Base-by-base conservation (phyloP, 2,113 vertebrate species). In the Phalacrocorax pelagicus region DNA sequence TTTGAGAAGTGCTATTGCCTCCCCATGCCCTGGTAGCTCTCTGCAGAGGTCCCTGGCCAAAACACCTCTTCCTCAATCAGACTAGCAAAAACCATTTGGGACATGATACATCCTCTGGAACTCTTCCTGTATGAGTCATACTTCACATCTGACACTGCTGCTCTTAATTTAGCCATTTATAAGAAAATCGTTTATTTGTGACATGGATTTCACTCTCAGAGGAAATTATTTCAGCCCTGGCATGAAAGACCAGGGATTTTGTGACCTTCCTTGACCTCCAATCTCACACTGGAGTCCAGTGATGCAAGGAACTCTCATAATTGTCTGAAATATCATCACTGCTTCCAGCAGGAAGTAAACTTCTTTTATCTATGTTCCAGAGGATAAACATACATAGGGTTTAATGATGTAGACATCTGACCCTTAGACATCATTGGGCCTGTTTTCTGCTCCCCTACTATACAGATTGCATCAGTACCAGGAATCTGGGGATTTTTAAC, bases 251-350 rank as follows among this genome's bases (percentile, higher is more conserved):
- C 0, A 9, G 49, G 65, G 47, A 74, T 62, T 74, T 86, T 19
- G 4, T 0, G 1, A 23, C 23, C 7, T 32, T 66, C 5, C 36
- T n/a, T 70, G 8, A 65, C 5, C 0, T 77, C 9, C 7, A 2
- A 3, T 18, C 12, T 72, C 10, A 3, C 14, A 2, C 13, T 6
- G 5, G 5, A 72, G 29, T n/a, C 17, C 44, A 32, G 5, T 4
- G 7, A 63, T 9, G 11, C 10, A 22, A 15, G 6, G 13, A 65
- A 22, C 19, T 54, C 26, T 22, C 16, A 46, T 1, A 0, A 2
- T 71, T 51, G 20, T 24, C 34, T 40, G 22, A 72, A 40, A 29
- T 10, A 40, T 2, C 5, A 5, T 14, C 9, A 63, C 4, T 58
- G 27, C 22, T 51, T 84, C 27, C n/a, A 49, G 17, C 20, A 54